A percentile compares a stretch with the other conserved stretches of the same genome.
Evolutionary conservation across 2,113 vertebrate genomes (phyloP).

Genomic region (Callionymus lyra): DNA sequence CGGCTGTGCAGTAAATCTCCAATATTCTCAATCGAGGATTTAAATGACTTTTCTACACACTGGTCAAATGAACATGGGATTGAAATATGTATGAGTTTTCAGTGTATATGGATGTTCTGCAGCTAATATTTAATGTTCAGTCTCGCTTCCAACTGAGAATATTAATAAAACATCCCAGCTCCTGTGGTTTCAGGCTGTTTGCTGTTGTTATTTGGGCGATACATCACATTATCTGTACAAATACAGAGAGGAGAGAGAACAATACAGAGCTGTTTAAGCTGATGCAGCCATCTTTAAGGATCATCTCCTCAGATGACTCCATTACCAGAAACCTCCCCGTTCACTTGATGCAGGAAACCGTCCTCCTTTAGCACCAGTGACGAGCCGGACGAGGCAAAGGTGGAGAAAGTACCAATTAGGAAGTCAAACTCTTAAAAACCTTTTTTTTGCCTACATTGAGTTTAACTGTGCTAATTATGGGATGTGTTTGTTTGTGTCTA

Average conservation of each 20-base stretch:
- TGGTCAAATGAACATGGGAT: no score
- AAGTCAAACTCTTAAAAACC: no score
- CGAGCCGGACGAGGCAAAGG: constrained; percentile 2
- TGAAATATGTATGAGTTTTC: no score
- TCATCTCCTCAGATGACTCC: constrained; percentile 12
- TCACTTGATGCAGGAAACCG: constrained; percentile 21
- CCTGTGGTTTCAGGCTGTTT: constrained; percentile 7
- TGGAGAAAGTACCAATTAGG: background rate
- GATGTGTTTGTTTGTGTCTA: background rate
- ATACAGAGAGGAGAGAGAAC: constrained; percentile 16
- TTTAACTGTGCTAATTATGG: background rate
- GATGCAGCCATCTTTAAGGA: constrained; percentile 21
- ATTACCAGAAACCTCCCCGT: constrained; percentile 11
- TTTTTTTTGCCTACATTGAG: background rate
- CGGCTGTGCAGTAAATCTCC: no score
- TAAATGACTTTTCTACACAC: no score
- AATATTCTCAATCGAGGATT: no score
- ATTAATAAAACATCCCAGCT: constrained; percentile 17
- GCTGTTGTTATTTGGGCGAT: constrained; percentile 6
- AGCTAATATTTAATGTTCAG: background rate
- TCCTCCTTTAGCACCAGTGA: constrained; percentile 5
- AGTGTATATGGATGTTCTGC: no score
- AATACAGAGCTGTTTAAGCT: constrained; percentile 9
- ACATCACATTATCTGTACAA: constrained; percentile 14
- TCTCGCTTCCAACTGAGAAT: constrained; percentile 1